Evolutionary conservation across 2,113 vertebrate genomes (phyloP).

Genomic region (Balaenoptera acutorostrata): DNA sequence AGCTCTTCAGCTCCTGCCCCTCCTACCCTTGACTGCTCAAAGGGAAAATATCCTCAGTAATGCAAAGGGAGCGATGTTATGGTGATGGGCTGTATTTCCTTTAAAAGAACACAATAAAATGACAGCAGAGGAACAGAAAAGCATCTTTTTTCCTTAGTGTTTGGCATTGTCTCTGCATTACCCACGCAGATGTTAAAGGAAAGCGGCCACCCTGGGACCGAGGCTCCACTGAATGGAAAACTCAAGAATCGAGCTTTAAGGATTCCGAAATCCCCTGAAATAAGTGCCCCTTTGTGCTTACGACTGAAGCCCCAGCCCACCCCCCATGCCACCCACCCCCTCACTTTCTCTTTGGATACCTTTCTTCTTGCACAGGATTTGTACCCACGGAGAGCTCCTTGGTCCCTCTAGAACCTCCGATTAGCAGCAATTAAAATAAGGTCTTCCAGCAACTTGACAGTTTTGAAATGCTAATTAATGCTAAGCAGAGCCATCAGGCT

Average conservation of each 20-base stretch:
- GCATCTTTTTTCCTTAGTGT: neutral
- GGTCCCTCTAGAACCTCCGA: conserved; percentile 41
- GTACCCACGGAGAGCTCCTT: conserved; percentile 2
- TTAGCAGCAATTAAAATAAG: conserved; percentile 72
- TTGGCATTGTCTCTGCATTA: neutral
- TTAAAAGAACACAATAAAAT: conserved; percentile 6
- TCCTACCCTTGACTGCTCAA: conserved; percentile 6
- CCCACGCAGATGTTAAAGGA: neutral
- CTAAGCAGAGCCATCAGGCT: conserved; percentile 53
- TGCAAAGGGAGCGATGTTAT: conserved; percentile 26
- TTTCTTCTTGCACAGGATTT: neutral
- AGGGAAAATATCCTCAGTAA: conserved; percentile 41
- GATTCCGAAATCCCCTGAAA: neutral
- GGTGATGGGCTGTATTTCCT: conserved; percentile 2
- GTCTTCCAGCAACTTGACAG: conserved; percentile 65
- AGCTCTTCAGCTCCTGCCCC: neutral
- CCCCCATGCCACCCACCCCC: no score
- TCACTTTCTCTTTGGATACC: neutral
- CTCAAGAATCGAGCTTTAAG: neutral
- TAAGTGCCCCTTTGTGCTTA: neutral
- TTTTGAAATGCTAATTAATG: conserved; percentile 75
- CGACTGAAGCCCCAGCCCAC: neutral
- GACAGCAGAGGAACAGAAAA: conserved; percentile 31
- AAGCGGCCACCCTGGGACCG: neutral
- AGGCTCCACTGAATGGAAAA: neutral